Evolutionary conservation across 2,797 vertebrate genomes (phyloP).

Genomic region (Myoxocephalus aenaeus): DNA sequence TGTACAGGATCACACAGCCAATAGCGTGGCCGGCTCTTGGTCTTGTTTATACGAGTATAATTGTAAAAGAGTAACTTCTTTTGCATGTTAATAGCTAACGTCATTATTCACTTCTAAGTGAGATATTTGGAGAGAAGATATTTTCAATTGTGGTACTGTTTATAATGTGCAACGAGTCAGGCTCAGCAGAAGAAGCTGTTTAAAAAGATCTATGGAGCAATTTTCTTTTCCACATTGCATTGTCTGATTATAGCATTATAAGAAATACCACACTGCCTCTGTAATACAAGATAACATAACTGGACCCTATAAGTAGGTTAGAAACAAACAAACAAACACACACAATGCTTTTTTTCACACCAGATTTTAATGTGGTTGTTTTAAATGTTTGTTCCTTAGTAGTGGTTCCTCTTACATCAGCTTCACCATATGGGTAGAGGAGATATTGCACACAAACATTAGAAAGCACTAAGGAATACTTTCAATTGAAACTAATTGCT

Average conservation of each 20-base stretch:
- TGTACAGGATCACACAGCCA: neutral
- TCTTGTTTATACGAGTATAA: neutral
- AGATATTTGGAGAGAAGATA: neutral
- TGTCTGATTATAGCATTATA: neutral
- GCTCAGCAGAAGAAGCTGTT: neutral
- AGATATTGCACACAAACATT: slow-evolving; percentile 99
- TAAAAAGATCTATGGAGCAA: neutral
- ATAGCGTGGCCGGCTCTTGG: neutral
- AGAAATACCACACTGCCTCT: neutral
- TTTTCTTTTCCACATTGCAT: neutral
- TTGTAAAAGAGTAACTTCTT: neutral
- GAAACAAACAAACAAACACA: slow-evolving; percentile 24
- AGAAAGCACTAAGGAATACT: slow-evolving; percentile 98
- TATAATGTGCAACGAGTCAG: neutral
- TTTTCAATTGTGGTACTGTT: neutral
- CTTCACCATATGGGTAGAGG: slow-evolving; percentile 89
- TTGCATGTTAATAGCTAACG: neutral
- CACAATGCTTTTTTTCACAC: slow-evolving; percentile 77
- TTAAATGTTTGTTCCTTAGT: slow-evolving; percentile 81
- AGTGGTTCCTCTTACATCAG: slow-evolving; percentile 92
- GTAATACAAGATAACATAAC: neutral
- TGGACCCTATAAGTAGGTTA: neutral
- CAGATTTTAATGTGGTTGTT: slow-evolving; percentile 94
- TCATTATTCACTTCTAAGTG: neutral
- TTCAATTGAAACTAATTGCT: slow-evolving; percentile 96